Evolutionary conservation across 2,888 invertebrate species (phyloP).

Genomic region (Oegoconia quadripuncta): DNA sequence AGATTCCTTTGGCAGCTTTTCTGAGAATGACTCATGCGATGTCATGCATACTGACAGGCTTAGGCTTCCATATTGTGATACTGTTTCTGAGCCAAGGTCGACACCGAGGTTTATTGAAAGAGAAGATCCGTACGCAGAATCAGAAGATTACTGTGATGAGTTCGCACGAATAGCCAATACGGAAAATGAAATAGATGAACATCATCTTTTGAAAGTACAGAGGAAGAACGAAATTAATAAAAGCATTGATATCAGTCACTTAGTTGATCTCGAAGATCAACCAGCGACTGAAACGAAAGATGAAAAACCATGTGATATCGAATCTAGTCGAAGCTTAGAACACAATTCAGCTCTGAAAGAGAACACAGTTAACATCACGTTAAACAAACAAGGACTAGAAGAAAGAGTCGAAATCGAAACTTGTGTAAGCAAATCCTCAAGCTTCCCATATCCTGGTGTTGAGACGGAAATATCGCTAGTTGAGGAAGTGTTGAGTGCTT

Average conservation of each 20-base stretch:
- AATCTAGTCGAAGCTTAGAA: slow-evolving; percentile 57
- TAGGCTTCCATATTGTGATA: slow-evolving; percentile 60
- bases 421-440: slow-evolving; percentile 57
- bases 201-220: slow-evolving; percentile 64
- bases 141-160: slow-evolving; percentile 61
- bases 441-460: slow-evolving; percentile 49
- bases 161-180: slow-evolving; percentile 56
- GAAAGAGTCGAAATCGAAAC: slow-evolving; percentile 48
- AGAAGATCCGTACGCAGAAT: slow-evolving; percentile 69
- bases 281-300: slow-evolving; percentile 39
- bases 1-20: slow-evolving; percentile 71
- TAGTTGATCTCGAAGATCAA: slow-evolving; percentile 41
- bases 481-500: slow-evolving; percentile 67
- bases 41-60: slow-evolving; percentile 51
- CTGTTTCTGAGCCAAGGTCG: slow-evolving; percentile 64
- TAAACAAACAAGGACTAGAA: slow-evolving; percentile 43
- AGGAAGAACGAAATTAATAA: slow-evolving; percentile 72
- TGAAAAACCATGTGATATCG: slow-evolving; percentile 50
- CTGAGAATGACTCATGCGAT: slow-evolving; percentile 72
- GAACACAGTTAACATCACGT: slow-evolving; percentile 62
- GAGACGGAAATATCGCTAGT: slow-evolving; percentile 65
- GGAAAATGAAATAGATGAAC: slow-evolving; percentile 67
- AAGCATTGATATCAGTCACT: slow-evolving; percentile 50
- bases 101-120: slow-evolving; percentile 69
- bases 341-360: slow-evolving; percentile 60